Evolutionary conservation across 2,113 vertebrate species (phyloP).

Genomic region (Caranx melampygus): DNA sequence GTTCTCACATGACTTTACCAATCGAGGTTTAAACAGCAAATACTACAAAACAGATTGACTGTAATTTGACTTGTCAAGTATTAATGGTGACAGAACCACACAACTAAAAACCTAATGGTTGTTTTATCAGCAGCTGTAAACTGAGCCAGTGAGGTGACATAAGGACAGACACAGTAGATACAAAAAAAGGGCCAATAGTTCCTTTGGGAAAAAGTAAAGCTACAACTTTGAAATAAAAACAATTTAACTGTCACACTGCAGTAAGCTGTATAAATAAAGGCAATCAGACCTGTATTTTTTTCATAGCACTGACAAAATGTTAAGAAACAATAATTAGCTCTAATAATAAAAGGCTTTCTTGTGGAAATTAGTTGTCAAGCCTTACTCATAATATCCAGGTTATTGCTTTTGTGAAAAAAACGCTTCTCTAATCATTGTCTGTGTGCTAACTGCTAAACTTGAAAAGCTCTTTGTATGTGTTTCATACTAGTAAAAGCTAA

Average conservation of each 20-base stretch:
- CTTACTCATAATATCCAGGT: background rate
- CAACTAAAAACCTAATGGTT: background rate
- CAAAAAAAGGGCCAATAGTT: background rate
- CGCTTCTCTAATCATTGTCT: background rate
- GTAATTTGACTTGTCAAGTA: constrained; percentile 2
- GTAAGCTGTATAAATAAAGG: background rate
- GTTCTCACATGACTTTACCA: constrained; percentile 34
- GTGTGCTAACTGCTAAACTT: background rate
- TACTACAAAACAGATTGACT: background rate
- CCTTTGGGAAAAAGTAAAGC: background rate
- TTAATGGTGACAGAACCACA: background rate
- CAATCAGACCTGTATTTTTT: background rate
- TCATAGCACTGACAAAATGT: background rate
- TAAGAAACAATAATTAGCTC: background rate
- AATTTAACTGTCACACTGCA: background rate
- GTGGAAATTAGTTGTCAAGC: background rate
- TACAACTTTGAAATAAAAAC: background rate
- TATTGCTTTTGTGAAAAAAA: background rate
- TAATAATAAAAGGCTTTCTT: background rate
- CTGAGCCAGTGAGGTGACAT: background rate
- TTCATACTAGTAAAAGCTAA: constrained; percentile 35
- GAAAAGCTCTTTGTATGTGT: constrained; percentile 2
- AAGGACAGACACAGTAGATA: background rate
- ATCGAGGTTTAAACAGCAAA: constrained; percentile 14
- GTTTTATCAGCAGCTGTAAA: background rate